Conservation (phyloP, 2,113 vertebrate species). For the Passer domesticus region DNA sequence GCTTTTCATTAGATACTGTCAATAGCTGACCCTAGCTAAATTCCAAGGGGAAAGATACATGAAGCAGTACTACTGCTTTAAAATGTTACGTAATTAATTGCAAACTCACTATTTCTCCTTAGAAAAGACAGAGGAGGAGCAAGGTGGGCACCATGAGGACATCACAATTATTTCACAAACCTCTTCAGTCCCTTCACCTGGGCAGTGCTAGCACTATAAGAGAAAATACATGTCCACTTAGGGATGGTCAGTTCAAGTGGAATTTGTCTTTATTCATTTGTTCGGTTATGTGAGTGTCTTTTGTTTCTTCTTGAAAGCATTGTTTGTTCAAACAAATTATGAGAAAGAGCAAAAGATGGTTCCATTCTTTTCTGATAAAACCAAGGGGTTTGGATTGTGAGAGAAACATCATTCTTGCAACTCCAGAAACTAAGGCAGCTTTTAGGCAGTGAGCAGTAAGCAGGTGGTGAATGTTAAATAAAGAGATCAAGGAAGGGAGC, state of each 20-base stretch:
- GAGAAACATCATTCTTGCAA: background rate
- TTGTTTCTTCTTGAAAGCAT: background rate
- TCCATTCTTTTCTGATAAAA: background rate
- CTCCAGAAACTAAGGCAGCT: background rate
- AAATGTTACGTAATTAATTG: background rate
- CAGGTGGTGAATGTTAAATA: background rate
- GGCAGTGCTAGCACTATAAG: background rate
- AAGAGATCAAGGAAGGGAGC: background rate
- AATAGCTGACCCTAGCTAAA: background rate
- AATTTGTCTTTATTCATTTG: background rate
- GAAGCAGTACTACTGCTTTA: background rate
- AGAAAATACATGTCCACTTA: background rate
- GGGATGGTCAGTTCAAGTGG: background rate
- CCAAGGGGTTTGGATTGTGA: background rate
- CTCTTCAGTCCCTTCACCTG: background rate
- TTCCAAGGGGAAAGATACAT: background rate
- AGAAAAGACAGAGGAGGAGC: background rate
- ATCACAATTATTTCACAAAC: background rate
- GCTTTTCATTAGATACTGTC: background rate
- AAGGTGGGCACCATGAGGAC: background rate
- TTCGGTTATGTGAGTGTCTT: background rate
- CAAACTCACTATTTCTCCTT: background rate
- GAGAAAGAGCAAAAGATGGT: background rate
- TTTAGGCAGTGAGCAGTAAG: background rate
- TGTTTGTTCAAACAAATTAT: background rate